Conservation (phyloP, 1,140 invertebrate species). For the Pseudomyrmex pallidus region DNA sequence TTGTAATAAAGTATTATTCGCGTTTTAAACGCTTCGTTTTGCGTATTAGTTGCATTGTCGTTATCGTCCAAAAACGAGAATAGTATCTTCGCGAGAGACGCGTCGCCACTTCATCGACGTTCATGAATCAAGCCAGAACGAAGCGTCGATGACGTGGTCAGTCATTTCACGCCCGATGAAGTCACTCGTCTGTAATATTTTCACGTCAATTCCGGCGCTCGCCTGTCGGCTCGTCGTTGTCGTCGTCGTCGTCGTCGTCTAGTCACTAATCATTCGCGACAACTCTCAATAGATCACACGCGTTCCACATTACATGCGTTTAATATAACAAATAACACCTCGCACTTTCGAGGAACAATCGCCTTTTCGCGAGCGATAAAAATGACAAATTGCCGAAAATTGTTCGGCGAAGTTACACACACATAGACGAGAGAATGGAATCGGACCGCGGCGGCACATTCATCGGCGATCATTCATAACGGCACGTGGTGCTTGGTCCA, state of each 20-base stretch:
- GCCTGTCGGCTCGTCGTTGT: neutral
- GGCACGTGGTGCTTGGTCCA: conserved; percentile 64
- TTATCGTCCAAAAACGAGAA: neutral
- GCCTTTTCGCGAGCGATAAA: conserved; percentile 1
- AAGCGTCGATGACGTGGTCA: neutral
- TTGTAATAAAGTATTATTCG: conserved; percentile 26
- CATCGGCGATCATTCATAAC: conserved; percentile 62
- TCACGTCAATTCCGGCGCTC: conserved; percentile 9
- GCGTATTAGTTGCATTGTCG: neutral
- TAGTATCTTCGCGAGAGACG: neutral
- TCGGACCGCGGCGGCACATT: conserved; percentile 32
- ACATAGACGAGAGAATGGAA: conserved; percentile 36
- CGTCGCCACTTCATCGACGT: neutral
- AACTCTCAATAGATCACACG: neutral
- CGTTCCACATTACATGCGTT: neutral
- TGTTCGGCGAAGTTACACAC: neutral
- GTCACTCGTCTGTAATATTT: neutral
- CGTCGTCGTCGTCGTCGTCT: neutral
- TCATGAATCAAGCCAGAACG: conserved; percentile 5
- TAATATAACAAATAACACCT: too few relatives aligned
- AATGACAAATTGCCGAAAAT: too few relatives aligned
- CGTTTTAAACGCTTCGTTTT: conserved; percentile 7
- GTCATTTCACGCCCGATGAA: conserved; percentile 17
- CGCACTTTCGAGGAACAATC: neutral
- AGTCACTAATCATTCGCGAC: neutral